These are phyloP conservation scores for Lytechinus pictus DNA, from an alignment of 35 echinoderm and acorn worm genomes.

Conservation along the genomic window DNA sequence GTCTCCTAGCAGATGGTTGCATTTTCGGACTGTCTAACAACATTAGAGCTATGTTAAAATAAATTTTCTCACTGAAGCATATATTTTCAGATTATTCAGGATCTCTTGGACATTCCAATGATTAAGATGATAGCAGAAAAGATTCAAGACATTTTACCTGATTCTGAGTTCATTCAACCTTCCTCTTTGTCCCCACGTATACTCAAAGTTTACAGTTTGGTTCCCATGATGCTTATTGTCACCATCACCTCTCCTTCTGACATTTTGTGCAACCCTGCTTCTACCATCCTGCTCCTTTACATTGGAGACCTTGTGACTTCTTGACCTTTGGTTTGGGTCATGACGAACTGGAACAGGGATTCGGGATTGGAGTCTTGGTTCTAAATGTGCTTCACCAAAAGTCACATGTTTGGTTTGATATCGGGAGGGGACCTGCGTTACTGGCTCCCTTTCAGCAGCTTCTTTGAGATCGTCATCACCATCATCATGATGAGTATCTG, in stretches of 20 bases:
- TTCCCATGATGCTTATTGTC: background rate
- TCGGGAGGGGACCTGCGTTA: background rate
- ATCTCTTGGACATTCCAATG: too few species aligned
- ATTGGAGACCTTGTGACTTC: background rate
- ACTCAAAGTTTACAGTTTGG: background rate
- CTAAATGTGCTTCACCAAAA: background rate
- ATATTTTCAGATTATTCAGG: too few species aligned
- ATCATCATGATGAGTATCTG: background rate
- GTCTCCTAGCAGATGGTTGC: too few species aligned
- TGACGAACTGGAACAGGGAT: conserved; percentile 38
- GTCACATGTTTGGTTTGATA: background rate
- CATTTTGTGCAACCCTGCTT: background rate
- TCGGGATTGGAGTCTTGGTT: background rate
- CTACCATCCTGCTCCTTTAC: background rate
- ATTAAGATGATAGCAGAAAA: too few species aligned
- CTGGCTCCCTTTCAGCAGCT: background rate
- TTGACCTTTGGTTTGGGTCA: background rate
- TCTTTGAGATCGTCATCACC: background rate
- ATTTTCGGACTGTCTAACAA: too few species aligned
- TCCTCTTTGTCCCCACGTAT: conserved; percentile 32
- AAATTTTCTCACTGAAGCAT: too few species aligned
- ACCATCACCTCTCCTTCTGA: background rate
- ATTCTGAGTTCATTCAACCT: conserved; percentile 44
- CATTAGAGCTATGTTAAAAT: too few species aligned
- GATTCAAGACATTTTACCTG: background rate